A percentile compares a stretch with the other conserved stretches of the same genome.
Conservation (phyloP, 2,888 invertebrate genomes). For the Oxyscelio sp. region DNA sequence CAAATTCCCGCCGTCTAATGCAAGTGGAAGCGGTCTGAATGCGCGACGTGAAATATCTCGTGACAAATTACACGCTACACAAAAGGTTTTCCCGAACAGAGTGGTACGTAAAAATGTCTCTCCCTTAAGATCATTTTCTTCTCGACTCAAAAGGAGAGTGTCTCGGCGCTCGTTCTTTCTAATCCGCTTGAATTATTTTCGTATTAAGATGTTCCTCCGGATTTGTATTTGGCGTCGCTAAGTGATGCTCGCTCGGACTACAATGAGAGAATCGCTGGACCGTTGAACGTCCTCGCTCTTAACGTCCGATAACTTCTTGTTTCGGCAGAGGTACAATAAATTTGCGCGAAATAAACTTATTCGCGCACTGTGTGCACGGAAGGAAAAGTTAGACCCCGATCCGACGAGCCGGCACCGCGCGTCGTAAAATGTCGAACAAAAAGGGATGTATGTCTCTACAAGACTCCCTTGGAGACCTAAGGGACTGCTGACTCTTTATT, state of each 20-base stretch:
- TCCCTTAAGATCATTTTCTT: conserved; percentile 28
- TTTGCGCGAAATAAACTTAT: too few relatives aligned
- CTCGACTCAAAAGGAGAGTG: not conserved
- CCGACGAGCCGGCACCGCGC: too few relatives aligned
- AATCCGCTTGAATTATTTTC: conserved; percentile 50
- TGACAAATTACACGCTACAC: conserved; percentile 56
- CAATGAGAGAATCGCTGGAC: not conserved
- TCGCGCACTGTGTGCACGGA: too few relatives aligned
- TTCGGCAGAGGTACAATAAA: conserved; percentile 23
- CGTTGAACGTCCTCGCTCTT: too few relatives aligned
- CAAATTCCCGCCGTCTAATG: conserved; percentile 52
- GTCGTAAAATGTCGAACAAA: too few relatives aligned
- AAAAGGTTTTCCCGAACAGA: conserved; percentile 46
- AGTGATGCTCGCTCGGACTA: not conserved
- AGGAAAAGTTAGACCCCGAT: too few relatives aligned
- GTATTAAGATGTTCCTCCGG: conserved; percentile 19
- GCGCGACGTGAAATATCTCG: conserved; percentile 47
- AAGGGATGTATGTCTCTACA: too few relatives aligned
- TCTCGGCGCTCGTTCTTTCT: not conserved
- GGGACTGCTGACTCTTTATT: too few relatives aligned
- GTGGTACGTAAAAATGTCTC: conserved; percentile 18
- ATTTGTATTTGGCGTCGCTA: not conserved
- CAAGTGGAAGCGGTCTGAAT: conserved; percentile 37
- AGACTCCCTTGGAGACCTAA: too few relatives aligned
- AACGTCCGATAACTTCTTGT: conserved; percentile 26